Percentiles rank a stretch among this genome's conserved stretches.
These are phyloP conservation scores for Ophioninae sp. DNA, from an alignment of 2,888 invertebrate species.

Conservation along the genomic window DNA sequence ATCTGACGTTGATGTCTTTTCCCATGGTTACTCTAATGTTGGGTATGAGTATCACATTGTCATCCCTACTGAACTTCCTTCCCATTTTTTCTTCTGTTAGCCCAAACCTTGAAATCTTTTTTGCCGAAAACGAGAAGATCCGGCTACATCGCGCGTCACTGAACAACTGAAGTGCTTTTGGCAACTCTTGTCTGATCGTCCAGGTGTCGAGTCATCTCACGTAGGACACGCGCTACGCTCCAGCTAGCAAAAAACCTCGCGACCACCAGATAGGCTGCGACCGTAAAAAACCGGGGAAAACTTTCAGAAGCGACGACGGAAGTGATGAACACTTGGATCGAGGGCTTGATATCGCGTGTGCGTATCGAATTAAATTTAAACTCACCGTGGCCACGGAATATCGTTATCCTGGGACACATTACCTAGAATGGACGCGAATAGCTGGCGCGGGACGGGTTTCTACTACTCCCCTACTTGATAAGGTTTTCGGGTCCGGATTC, in stretches of 20 bases:
- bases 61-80: background rate
- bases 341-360: slow-evolving; percentile 45
- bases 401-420: slow-evolving; percentile 63
- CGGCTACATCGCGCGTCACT: slow-evolving; percentile 27
- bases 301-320: background rate
- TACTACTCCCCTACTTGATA: slow-evolving; percentile 48
- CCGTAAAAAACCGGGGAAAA: background rate
- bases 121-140: slow-evolving; percentile 1
- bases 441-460: slow-evolving; percentile 30
- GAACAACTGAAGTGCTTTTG: slow-evolving; percentile 23
- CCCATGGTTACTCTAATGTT: background rate
- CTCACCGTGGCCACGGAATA: slow-evolving; percentile 44
- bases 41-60: background rate
- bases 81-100: background rate
- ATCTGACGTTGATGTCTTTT: slow-evolving; percentile 6
- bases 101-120: background rate
- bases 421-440: slow-evolving; percentile 37
- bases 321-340: background rate
- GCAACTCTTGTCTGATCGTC: background rate
- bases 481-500: slow-evolving; percentile 52
- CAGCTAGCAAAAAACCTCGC: slow-evolving; percentile 25
- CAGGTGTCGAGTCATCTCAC: slow-evolving; percentile 11
- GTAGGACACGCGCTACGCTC: slow-evolving; percentile 4
- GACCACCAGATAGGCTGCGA: slow-evolving; percentile 6
- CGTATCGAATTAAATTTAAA: slow-evolving; percentile 61